These are phyloP conservation scores for Helogale parvula DNA, from an alignment of 2,113 vertebrate genomes.

Conservation along the genomic window DNA sequence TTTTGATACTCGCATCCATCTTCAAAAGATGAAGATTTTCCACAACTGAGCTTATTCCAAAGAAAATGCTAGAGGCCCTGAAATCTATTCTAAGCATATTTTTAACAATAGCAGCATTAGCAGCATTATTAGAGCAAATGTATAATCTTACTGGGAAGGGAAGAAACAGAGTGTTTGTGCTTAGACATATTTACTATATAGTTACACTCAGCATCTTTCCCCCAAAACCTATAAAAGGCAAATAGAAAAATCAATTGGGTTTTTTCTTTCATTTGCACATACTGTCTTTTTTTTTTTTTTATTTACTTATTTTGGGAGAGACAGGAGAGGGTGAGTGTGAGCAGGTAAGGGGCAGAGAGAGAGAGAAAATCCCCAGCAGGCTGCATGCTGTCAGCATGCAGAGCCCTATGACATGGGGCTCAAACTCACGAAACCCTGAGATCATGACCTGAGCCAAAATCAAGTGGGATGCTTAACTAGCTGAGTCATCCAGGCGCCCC, in stretches of 20 bases:
- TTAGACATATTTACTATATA: constrained; percentile 31
- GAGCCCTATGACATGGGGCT: no score
- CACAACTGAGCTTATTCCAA: not conserved
- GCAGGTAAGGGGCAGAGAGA: no score
- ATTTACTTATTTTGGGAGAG: no score
- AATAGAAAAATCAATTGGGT: constrained; percentile 1
- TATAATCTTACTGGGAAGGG: not conserved
- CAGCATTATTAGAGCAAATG: constrained; percentile 5
- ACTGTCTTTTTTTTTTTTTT: not conserved
- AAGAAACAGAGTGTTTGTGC: not conserved
- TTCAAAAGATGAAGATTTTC: constrained; percentile 41
- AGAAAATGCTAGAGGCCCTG: not conserved
- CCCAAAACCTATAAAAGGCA: constrained; percentile 34
- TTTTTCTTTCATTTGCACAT: not conserved
- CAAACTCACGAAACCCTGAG: no score
- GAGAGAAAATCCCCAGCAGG: no score
- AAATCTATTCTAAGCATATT: constrained; percentile 43
- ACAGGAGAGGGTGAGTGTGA: no score
- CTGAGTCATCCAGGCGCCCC: no score
- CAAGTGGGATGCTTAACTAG: no score
- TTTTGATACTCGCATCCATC: not conserved
- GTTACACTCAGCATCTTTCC: not conserved
- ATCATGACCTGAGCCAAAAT: no score
- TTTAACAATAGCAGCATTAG: constrained; percentile 12
- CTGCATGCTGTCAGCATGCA: no score